Evolutionary conservation across 2,888 invertebrate genomes (phyloP), one percentile per base, ranked within the genome.

Genomic region (Pollenia griseotomentosa): DNA sequence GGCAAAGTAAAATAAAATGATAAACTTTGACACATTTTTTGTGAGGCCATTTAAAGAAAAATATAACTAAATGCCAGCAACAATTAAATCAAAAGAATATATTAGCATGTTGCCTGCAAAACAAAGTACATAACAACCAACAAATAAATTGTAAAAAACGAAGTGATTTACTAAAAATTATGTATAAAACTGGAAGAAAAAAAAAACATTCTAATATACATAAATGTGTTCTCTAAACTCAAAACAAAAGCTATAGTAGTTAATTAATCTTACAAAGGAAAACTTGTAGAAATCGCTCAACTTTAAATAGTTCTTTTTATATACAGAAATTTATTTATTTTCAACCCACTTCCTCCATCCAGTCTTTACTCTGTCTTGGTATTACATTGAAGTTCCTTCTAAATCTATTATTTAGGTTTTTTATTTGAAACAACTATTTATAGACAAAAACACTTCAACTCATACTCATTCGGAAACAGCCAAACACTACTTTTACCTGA

Each of bases 1-100:
- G 51, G 46, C 40, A 89, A 88, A 68, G 88, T 89, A 44, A 92
- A 92, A 90, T 91, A 91, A 86, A 88, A 73, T 51, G 9, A 74
- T 42, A 44, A 71, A 77, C 16, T 48, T 68, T 59, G 59, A 82
- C 65, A 77, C 66, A 83, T 74, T 59, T 33, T 66, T 70, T 68
- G 66, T 84, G 81, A 61, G 78, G 65, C 57, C 73, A 66, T 57
- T 70, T 44, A 40, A 51, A 57, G 23, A 65, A 65, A 16, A 63
- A 57, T 55, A 61, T n/a, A 81, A 71, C 42, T 46, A 23, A 51
- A 42, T 59, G n/a, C 12, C 51, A 48, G 23, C 53, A 59, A 68
- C 51, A 11, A n/a, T 33, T 19, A 53, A 19, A 77, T 12, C 40
- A 55, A 33, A 14, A 71, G 16, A 44, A 19, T 33, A 33, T 33